A percentile compares a stretch with the other conserved stretches of the same genome.
phyloP scores from a whole-genome alignment of 2,888 invertebrate genomes.

The Andrena chrysosceles region DNA sequence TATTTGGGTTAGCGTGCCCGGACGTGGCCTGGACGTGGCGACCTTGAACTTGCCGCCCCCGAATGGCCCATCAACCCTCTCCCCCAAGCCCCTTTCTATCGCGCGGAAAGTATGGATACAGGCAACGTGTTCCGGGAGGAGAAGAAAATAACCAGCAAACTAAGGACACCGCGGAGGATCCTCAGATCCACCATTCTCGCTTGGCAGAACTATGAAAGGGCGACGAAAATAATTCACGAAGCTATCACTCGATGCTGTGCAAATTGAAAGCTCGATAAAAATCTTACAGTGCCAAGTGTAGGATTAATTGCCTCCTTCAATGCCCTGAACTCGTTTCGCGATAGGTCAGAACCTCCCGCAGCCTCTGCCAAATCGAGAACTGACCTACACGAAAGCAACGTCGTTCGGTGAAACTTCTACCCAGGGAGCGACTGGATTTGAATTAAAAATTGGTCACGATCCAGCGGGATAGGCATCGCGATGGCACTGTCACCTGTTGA shows the following conservation, averaged over 20 bases:
- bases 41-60: conserved; percentile 81
- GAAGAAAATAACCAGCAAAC: conserved; percentile 39
- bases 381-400: conserved; percentile 68
- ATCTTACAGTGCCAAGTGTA: neutral
- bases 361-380: conserved; percentile 63
- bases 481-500: conserved; percentile 48
- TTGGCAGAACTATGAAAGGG: too few species aligned
- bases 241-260: too few species aligned
- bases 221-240: too few species aligned
- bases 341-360: conserved; percentile 66
- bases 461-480: conserved; percentile 9
- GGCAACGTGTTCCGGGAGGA: conserved; percentile 35
- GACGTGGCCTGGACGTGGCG: conserved; percentile 75
- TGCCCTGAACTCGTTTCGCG: conserved; percentile 20
- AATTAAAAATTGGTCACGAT: conserved; percentile 34
- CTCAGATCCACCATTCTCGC: neutral
- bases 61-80: conserved; percentile 58
- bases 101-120: conserved; percentile 34
- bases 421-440: neutral
- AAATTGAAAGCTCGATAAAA: too few species aligned
- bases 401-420: neutral
- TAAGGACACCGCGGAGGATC: conserved; percentile 26
- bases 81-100: conserved; percentile 51
- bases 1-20: conserved; percentile 79
- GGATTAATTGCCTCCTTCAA: neutral